Conservation (phyloP, 2,113 vertebrate genomes). For the Spilogale gracilis region DNA sequence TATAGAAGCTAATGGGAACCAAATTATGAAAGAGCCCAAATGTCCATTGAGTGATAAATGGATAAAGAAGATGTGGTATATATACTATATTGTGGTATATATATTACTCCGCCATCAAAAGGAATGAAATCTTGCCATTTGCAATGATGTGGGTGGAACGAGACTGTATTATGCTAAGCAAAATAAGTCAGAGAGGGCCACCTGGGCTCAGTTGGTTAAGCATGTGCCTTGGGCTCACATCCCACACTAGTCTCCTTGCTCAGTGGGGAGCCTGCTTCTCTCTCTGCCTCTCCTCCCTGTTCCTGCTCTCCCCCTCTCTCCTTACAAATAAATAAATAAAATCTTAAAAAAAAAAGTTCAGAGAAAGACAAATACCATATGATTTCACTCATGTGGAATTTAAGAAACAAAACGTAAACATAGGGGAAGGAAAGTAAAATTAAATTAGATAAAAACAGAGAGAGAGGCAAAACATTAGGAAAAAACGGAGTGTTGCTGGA, state of each 20-base stretch:
- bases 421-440: background rate
- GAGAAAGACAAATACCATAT: background rate
- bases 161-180: background rate
- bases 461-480: background rate
- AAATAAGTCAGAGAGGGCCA: background rate
- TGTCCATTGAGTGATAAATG: background rate
- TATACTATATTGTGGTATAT: background rate
- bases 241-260: background rate
- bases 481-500: background rate
- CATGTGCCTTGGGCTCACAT: background rate
- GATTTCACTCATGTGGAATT: background rate
- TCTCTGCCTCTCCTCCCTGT: background rate
- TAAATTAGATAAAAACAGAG: background rate
- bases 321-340: background rate
- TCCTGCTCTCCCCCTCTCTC: background rate
- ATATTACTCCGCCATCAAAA: background rate
- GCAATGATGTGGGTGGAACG: background rate
- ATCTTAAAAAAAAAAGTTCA: background rate
- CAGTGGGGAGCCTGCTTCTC: background rate
- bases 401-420: background rate
- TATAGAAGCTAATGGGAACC: background rate
- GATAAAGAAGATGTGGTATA: background rate
- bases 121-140: background rate
- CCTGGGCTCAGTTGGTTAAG: background rate
- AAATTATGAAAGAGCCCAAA: background rate